phyloP scores from a whole-genome alignment of 2,113 vertebrate species.

The Oryzias curvinotus region DNA sequence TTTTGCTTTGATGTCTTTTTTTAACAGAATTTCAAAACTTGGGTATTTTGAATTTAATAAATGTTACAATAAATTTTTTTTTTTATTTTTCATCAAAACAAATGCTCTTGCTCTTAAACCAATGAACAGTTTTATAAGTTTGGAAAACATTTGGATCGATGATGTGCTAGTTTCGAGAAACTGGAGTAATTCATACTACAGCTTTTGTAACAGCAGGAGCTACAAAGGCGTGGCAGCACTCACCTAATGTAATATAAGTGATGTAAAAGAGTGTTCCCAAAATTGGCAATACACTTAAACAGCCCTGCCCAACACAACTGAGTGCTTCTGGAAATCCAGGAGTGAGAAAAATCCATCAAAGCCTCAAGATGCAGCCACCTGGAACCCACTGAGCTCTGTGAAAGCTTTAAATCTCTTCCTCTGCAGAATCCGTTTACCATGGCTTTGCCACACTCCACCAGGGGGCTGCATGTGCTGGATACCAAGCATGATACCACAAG shows the following conservation, averaged over 20 bases:
- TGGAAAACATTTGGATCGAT: no score
- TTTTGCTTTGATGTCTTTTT: no score
- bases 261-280: conserved; percentile 22
- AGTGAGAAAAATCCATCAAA: conserved; percentile 72
- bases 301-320: conserved; percentile 12
- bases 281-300: conserved; percentile 13
- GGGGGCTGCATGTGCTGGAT: conserved; percentile 55
- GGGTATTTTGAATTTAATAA: no score
- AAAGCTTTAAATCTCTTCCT: conserved; percentile 76
- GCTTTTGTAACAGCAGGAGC: no score
- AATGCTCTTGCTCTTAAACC: no score
- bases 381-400: conserved; percentile 64
- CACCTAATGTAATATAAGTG: neutral
- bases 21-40: no score
- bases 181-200: no score
- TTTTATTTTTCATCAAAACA: no score
- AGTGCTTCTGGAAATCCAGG: conserved; percentile 53
- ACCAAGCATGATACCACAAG: conserved; percentile 40
- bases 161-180: no score
- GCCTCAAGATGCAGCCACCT: conserved; percentile 50
- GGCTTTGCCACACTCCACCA: conserved; percentile 65
- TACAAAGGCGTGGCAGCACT: no score
- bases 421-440: conserved; percentile 74
- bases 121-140: no score
- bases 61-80: no score